phyloP scores from a whole-genome alignment of 2,113 vertebrate genomes.

The Porphyrio hochstetteri region DNA sequence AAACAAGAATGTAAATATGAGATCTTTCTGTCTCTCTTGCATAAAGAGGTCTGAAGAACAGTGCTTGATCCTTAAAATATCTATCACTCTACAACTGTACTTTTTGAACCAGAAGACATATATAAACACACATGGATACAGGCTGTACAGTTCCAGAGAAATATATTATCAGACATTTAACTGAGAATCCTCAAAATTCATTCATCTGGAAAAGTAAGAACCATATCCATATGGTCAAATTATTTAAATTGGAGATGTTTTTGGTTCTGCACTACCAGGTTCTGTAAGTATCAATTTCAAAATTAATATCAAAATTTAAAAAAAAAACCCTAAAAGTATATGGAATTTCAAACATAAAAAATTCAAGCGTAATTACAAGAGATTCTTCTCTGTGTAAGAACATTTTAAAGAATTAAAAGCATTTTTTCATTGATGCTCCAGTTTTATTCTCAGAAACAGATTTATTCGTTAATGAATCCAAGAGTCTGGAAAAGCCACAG shows the following conservation, averaged over 20 bases:
- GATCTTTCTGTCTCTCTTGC: not conserved
- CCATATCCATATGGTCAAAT: not conserved
- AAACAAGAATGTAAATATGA: not conserved
- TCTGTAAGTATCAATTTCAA: not conserved
- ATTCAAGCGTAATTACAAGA: not conserved
- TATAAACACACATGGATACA: slow-evolving; percentile 12
- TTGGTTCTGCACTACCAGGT: not conserved
- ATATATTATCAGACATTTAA: not conserved
- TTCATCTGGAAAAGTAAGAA: not conserved
- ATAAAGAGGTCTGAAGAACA: not conserved
- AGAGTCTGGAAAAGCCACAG: not conserved
- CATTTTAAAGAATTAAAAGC: not conserved
- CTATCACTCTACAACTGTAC: not conserved
- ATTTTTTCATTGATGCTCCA: not conserved
- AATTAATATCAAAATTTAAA: not conserved
- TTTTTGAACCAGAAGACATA: slow-evolving; percentile 2
- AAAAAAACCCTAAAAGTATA: not conserved
- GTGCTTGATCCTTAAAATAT: slow-evolving; percentile 9
- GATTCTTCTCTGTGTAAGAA: not conserved
- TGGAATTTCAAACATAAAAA: not conserved
- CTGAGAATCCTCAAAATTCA: not conserved
- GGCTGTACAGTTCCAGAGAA: not conserved
- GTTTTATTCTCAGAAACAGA: not conserved
- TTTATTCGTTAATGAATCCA: not conserved
- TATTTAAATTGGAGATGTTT: not conserved